Conservation (phyloP, 1,140 invertebrate species). For the Medauroidea extradentata region DNA sequence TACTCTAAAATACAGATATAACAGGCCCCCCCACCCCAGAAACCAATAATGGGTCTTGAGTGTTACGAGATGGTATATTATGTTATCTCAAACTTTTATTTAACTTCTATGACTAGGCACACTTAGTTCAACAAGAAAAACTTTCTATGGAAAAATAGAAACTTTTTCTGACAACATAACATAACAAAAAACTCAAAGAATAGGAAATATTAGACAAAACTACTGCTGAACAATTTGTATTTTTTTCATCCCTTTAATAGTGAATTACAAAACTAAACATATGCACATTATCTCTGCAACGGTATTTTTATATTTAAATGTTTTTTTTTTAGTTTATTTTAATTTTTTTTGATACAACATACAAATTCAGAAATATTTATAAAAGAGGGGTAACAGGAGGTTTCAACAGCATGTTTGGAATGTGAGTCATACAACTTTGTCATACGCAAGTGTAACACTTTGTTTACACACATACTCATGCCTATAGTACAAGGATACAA, state of each 20-base stretch:
- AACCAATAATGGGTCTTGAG: conserved; percentile 16
- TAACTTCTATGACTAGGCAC: conserved; percentile 25
- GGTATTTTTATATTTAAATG: conserved; percentile 14
- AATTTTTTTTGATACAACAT: conserved; percentile 10
- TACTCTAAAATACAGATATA: conserved; percentile 14
- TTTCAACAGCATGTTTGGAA: conserved; percentile 16
- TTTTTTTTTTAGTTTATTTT: conserved; percentile 3
- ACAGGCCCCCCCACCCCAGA: conserved; percentile 9
- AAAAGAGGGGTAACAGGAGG: conserved; percentile 13
- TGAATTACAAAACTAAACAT: conserved; percentile 25
- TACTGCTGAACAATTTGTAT: conserved; percentile 9
- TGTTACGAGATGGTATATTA: conserved; percentile 2
- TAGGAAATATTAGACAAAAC: conserved; percentile 20
- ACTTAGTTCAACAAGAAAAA: conserved; percentile 24
- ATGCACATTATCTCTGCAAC: conserved; percentile 20
- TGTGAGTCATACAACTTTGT: conserved; percentile 7
- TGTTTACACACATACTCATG: not conserved
- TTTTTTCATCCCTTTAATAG: conserved; percentile 14
- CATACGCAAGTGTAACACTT: not conserved
- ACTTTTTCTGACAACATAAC: conserved; percentile 24
- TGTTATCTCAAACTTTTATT: conserved; percentile 19
- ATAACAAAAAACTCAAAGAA: conserved; percentile 19
- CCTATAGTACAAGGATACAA: not conserved
- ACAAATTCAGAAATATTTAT: conserved; percentile 14
- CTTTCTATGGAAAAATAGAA: conserved; percentile 25